Evolutionary conservation across 2,113 vertebrate species (phyloP).

Genomic region (Sinocyclocheilus anophthalmus): DNA sequence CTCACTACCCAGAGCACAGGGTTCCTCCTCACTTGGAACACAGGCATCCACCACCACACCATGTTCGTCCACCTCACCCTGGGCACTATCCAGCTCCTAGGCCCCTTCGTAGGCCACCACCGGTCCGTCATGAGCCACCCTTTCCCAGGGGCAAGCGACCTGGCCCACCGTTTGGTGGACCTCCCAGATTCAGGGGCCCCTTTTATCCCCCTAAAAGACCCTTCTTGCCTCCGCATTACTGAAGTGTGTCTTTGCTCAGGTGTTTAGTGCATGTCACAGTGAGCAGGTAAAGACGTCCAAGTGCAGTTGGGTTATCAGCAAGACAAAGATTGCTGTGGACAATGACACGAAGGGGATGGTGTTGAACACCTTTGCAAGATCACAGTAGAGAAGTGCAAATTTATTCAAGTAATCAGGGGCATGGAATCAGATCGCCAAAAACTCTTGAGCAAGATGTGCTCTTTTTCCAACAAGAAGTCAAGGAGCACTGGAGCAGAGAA

Average conservation of each 20-base stretch:
- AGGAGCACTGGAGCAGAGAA: constrained; percentile 18
- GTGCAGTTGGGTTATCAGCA: background rate
- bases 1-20: constrained; percentile 35
- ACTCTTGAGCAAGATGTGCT: constrained; percentile 14
- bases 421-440: constrained; percentile 1
- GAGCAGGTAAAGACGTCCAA: background rate
- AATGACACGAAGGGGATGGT: too few relatives aligned
- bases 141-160: constrained; percentile 82
- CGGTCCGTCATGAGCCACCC: constrained; percentile 75
- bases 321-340: background rate
- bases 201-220: constrained; percentile 89
- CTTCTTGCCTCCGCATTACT: constrained; percentile 86
- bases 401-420: background rate
- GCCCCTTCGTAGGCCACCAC: constrained; percentile 55
- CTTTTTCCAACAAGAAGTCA: constrained; percentile 14
- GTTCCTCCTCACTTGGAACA: constrained; percentile 38
- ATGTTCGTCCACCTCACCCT: constrained; percentile 48
- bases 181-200: constrained; percentile 74
- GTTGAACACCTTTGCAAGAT: too few relatives aligned
- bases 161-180: constrained; percentile 75
- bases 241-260: constrained; percentile 61
- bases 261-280: constrained; percentile 20
- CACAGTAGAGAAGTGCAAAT: constrained; percentile 15
- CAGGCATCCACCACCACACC: constrained; percentile 56
- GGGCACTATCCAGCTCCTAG: constrained; percentile 60